A percentile compares a stretch with the other conserved stretches of the same genome.
Evolutionary conservation across 2,797 vertebrate species (phyloP).

Genomic region (Cichlasoma orientale): DNA sequence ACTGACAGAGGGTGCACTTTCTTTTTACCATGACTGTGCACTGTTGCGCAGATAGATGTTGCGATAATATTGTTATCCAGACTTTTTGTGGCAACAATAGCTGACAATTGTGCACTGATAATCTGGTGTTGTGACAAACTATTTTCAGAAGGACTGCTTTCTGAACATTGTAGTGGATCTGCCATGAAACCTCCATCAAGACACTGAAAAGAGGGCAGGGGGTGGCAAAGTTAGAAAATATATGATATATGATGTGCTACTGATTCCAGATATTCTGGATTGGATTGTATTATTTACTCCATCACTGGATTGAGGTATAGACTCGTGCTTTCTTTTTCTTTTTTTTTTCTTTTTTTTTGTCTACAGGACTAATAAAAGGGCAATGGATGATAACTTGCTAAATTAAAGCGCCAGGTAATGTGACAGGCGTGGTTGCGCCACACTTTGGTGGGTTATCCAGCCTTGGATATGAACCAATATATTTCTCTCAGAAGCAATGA

Average conservation of each 20-base stretch:
- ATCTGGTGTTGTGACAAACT: neutral
- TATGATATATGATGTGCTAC: neutral
- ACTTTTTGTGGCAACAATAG: no score
- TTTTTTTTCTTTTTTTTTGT: no score
- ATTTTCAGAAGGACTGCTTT: neutral
- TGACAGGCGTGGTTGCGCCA: neutral
- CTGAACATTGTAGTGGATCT: neutral
- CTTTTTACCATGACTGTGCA: neutral
- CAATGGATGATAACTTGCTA: neutral
- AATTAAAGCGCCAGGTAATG: neutral
- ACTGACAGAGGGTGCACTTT: neutral
- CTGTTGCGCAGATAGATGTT: neutral
- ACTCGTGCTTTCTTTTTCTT: no score
- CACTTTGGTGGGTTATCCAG: neutral
- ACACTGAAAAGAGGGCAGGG: neutral
- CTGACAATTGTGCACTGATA: neutral
- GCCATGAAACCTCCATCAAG: neutral
- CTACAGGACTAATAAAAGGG: neutral
- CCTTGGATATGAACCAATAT: neutral
- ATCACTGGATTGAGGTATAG: neutral
- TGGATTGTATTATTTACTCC: neutral
- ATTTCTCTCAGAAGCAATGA: slow-evolving; percentile 21
- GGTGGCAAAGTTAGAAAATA: neutral
- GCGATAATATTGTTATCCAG: no score
- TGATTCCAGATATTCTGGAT: neutral